Conservation (phyloP, 1,140 invertebrate species). For the Drosophila mauritiana region DNA sequence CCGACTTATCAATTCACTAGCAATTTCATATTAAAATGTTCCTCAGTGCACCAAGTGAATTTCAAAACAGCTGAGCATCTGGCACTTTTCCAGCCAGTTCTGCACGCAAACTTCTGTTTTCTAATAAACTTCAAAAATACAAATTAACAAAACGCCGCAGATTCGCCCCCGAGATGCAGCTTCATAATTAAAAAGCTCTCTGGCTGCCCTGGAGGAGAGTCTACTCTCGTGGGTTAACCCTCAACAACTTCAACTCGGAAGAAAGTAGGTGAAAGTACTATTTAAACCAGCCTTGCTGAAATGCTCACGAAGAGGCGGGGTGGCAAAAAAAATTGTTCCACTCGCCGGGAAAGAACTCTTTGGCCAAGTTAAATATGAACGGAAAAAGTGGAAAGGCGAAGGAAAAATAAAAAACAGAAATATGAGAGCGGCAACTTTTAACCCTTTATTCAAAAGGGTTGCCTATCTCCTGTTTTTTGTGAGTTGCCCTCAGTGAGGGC, state of each 20-base stretch:
- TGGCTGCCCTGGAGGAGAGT: conserved; percentile 17
- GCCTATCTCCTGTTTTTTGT: conserved; percentile 42
- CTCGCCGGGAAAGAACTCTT: conserved; percentile 23
- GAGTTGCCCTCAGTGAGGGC: conserved; percentile 3
- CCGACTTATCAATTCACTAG: too few species aligned
- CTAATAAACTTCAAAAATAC: conserved; percentile 44
- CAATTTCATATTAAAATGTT: neutral
- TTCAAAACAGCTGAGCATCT: neutral
- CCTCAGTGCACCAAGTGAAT: neutral
- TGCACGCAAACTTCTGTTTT: conserved; percentile 29
- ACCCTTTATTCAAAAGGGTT: conserved; percentile 65
- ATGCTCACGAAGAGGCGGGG: conserved; percentile 25
- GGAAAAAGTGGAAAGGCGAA: conserved; percentile 12
- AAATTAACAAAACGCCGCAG: conserved; percentile 53
- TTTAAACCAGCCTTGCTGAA: conserved; percentile 70
- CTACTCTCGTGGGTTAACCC: conserved; percentile 35
- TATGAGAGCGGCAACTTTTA: conserved; percentile 62
- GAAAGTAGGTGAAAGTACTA: conserved; percentile 73
- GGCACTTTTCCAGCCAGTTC: neutral
- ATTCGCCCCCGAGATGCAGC: conserved; percentile 13
- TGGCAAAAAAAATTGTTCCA: conserved; percentile 20
- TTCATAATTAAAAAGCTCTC: conserved; percentile 50
- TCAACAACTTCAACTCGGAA: conserved; percentile 60
- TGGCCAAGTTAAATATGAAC: conserved; percentile 54
- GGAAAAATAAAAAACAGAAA: conserved; percentile 21